Base-by-base conservation (phyloP, 2,888 invertebrate genomes). In the Venusia cambrica region DNA sequence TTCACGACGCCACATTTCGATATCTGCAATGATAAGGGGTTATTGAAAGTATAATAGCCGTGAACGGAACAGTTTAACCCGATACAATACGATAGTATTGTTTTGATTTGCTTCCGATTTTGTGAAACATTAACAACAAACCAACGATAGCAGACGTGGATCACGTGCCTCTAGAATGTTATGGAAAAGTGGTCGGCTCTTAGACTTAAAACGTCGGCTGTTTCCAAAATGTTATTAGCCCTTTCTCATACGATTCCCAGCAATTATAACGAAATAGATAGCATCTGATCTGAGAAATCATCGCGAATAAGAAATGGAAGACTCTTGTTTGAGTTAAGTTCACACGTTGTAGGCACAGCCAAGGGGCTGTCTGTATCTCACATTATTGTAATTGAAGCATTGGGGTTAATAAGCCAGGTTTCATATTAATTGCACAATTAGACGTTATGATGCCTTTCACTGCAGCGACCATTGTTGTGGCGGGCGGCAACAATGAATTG, bases 351-450 rank as follows among this genome's bases (percentile, higher is more conserved):
- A n/a, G n/a, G n/a, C 2, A 59, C 60, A 60, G 62, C 60, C 38
- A 51, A 49, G 48, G 54, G 51, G 51, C n/a, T n/a, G 55, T 34
- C 51, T 50, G 53, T 54, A 64, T 62, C 71, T 70, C 64, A 55
- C 70, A 72, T 63, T 66, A 62, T 54, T 61, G 58, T 66, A 69
- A 69, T 69, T 65, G 62, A 62, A 62, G 58, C 62, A 72, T 66
- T 58, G 64, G 55, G 73, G 70, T 68, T 73, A 73, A 66, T 68
- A 69, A 67, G 63, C 35, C 58, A 48, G 57, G 68, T 70, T 74
- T 72, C 69, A 70, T 70, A 67, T 69, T 71, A 75, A 76, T 72
- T 68, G 62, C 62, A 67, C 71, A 70, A 68, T 67, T 48, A 48
- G 50, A 61, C 62, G 60, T 70, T 68, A 65, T 36, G 56, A 62